A percentile compares a stretch with the other conserved stretches of the same genome.
phyloP scores from a whole-genome alignment of 2,797 vertebrate genomes.

The Coranthus polyacanthus region DNA sequence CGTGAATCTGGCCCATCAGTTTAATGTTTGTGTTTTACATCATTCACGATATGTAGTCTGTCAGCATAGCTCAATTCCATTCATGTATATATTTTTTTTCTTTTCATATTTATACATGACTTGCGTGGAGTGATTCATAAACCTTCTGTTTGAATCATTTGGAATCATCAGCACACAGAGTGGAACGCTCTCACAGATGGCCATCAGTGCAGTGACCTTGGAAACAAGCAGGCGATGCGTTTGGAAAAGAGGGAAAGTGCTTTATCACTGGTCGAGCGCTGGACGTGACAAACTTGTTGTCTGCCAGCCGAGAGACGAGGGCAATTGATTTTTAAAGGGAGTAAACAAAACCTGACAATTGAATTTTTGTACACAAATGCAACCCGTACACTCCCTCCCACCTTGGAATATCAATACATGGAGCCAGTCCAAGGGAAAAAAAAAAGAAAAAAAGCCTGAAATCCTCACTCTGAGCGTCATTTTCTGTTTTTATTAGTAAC shows the following conservation, averaged over 20 bases:
- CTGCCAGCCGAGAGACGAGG: slow-evolving; percentile 56
- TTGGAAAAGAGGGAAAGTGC: slow-evolving; percentile 67
- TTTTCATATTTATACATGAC: no score
- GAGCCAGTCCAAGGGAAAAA: slow-evolving; percentile 16
- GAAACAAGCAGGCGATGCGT: slow-evolving; percentile 64
- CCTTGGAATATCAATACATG: slow-evolving; percentile 46
- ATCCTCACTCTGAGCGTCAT: not conserved
- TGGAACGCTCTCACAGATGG: slow-evolving; percentile 50
- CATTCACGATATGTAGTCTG: no score
- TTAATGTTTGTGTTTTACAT: no score
- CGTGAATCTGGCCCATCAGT: no score
- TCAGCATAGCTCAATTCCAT: no score
- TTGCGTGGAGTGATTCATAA: not conserved
- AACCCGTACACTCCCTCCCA: slow-evolving; percentile 21
- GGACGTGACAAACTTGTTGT: slow-evolving; percentile 58
- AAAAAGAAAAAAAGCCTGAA: not conserved
- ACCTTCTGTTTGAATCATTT: not conserved
- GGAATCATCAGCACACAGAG: not conserved
- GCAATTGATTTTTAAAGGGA: slow-evolving; percentile 76
- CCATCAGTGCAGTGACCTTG: slow-evolving; percentile 71
- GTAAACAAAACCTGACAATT: slow-evolving; percentile 64
- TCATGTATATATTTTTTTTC: no score
- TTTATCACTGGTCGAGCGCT: slow-evolving; percentile 64
- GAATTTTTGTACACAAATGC: slow-evolving; percentile 50
- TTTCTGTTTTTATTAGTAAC: not conserved